phyloP scores from a whole-genome alignment of 2,113 vertebrate genomes.

The Lasiurus borealis region DNA sequence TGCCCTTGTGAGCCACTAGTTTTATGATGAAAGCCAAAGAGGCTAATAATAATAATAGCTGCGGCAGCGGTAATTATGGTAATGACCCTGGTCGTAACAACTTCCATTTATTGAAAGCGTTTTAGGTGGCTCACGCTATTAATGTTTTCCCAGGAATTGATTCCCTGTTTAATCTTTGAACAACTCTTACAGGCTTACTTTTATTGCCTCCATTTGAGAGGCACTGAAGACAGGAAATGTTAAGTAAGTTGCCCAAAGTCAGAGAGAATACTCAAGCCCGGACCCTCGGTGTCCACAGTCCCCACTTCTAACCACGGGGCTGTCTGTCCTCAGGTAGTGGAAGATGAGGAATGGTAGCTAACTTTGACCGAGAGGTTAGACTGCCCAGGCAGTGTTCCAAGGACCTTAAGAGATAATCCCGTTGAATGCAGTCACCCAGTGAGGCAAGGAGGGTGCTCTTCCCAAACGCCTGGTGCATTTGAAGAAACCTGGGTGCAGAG shows the following conservation, averaged over 20 bases:
- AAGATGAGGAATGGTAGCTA: neutral
- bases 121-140: neutral
- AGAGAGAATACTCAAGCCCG: neutral
- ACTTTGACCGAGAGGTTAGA: neutral
- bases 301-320: accelerated
- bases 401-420: neutral
- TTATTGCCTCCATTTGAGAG: neutral
- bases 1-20: neutral
- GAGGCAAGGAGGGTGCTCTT: neutral
- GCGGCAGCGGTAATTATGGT: neutral
- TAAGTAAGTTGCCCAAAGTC: neutral
- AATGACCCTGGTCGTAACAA: neutral
- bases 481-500: neutral
- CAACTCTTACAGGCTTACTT: neutral
- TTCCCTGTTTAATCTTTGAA: neutral
- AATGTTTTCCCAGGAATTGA: neutral
- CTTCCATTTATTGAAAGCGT: neutral
- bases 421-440: neutral
- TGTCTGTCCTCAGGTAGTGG: neutral
- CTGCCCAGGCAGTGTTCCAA: neutral
- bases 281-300: neutral
- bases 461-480: neutral
- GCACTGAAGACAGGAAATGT: neutral
- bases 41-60: neutral
- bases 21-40: neutral